Conservation (phyloP, 2,113 vertebrate genomes). For the Oxyura jamaicensis region DNA sequence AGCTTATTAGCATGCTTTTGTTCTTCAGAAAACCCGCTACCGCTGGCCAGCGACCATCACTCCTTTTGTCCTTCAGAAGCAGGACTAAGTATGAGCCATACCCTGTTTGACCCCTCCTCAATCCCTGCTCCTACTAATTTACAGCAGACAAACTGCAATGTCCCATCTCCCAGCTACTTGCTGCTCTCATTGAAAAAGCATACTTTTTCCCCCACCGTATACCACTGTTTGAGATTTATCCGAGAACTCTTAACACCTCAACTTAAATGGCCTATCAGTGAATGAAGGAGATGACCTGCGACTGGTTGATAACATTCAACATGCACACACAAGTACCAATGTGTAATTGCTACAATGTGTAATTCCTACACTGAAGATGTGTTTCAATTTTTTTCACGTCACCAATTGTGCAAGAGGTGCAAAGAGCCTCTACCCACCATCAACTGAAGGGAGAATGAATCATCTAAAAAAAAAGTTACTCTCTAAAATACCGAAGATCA, state of each 20-base stretch:
- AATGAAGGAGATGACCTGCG: neutral
- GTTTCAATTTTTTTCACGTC: neutral
- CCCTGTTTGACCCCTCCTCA: neutral
- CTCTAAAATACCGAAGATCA: neutral
- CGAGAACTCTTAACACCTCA: neutral
- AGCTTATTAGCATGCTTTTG: neutral
- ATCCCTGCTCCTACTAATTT: neutral
- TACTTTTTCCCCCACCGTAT: rapidly evolving
- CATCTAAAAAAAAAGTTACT: neutral
- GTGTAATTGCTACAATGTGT: neutral
- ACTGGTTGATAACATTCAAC: neutral
- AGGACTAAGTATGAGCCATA: neutral
- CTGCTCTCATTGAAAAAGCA: neutral
- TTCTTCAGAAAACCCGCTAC: neutral
- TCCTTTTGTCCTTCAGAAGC: neutral
- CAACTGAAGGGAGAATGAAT: neutral
- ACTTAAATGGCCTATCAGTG: neutral
- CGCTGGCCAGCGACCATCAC: neutral
- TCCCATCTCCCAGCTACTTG: neutral
- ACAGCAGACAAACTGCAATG: neutral
- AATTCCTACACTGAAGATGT: neutral
- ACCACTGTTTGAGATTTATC: neutral
- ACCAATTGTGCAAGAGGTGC: neutral
- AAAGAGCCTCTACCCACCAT: neutral
- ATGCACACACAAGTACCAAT: neutral